These are phyloP conservation scores for Pomacea maculata DNA, from an alignment of 1,140 invertebrate genomes.

Conservation along the genomic window DNA sequence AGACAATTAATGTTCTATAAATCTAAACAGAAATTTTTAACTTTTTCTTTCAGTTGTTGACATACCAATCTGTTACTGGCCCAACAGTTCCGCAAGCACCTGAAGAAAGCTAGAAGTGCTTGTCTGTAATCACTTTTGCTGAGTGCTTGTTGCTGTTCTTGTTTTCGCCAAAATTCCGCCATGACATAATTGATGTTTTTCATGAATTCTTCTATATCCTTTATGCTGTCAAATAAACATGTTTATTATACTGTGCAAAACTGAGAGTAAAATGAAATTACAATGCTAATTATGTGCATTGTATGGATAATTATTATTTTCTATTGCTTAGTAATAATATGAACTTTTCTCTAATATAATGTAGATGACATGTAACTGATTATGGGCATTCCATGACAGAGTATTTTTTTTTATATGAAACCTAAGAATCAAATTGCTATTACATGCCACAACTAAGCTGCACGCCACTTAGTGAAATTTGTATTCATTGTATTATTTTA, in stretches of 20 bases:
- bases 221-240: not conserved
- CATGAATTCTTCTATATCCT: slow-evolving; percentile 1
- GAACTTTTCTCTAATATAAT: too few species aligned
- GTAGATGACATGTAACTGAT: too few species aligned
- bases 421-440: too few species aligned
- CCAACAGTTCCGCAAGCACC: not conserved
- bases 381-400: too few species aligned
- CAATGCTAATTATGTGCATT: too few species aligned
- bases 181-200: slow-evolving; percentile 1
- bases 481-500: too few species aligned
- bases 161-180: slow-evolving; percentile 1
- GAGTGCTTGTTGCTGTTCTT: not conserved
- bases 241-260: not conserved
- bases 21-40: not conserved
- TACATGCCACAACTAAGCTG: too few species aligned
- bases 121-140: slow-evolving; percentile 2
- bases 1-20: not conserved
- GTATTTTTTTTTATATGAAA: too few species aligned
- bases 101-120: not conserved
- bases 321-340: too few species aligned
- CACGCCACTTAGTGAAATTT: too few species aligned
- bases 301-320: too few species aligned
- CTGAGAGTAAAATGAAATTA: not conserved
- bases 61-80: not conserved
- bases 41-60: not conserved